Evolutionary conservation across 2,113 vertebrate genomes (phyloP).

Genomic region (Entelurus aequoreus): DNA sequence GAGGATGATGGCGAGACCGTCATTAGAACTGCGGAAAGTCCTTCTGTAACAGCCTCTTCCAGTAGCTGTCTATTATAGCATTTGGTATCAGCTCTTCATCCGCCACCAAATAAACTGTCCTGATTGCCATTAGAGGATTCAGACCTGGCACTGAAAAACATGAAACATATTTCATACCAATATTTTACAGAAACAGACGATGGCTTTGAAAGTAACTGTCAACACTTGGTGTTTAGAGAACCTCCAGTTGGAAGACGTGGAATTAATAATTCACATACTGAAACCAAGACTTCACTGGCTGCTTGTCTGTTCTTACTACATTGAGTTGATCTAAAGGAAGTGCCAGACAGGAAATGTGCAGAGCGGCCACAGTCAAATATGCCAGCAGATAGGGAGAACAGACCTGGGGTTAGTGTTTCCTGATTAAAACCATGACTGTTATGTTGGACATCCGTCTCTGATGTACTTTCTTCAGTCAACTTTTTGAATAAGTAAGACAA

Average conservation of each 20-base stretch:
- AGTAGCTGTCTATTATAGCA: slow-evolving; percentile 74
- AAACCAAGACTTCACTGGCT: not conserved
- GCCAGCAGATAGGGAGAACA: slow-evolving; percentile 7
- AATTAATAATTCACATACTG: slow-evolving; percentile 15
- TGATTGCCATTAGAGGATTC: slow-evolving; percentile 65
- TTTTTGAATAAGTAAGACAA: slow-evolving; percentile 60
- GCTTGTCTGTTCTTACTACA: not conserved
- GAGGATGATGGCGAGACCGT: not conserved
- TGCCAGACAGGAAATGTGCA: slow-evolving; percentile 9
- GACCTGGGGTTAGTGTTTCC: slow-evolving; percentile 24
- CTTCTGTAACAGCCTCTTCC: slow-evolving; percentile 68
- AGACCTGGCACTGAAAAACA: slow-evolving; percentile 61
- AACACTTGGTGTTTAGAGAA: not conserved
- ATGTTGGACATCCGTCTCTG: not conserved
- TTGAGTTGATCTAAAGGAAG: slow-evolving; percentile 1
- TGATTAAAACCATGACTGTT: not conserved
- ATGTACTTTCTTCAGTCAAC: slow-evolving; percentile 3
- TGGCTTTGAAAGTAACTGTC: not conserved
- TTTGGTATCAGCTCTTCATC: slow-evolving; percentile 79
- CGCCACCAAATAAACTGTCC: slow-evolving; percentile 58
- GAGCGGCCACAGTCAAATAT: not conserved
- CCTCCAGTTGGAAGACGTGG: slow-evolving; percentile 11
- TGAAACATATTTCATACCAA: not conserved
- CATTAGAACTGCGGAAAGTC: slow-evolving; percentile 7
- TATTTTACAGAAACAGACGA: not conserved